Evolutionary conservation across 2,888 invertebrate genomes (phyloP).

Genomic region (Dryadula phaetusa): DNA sequence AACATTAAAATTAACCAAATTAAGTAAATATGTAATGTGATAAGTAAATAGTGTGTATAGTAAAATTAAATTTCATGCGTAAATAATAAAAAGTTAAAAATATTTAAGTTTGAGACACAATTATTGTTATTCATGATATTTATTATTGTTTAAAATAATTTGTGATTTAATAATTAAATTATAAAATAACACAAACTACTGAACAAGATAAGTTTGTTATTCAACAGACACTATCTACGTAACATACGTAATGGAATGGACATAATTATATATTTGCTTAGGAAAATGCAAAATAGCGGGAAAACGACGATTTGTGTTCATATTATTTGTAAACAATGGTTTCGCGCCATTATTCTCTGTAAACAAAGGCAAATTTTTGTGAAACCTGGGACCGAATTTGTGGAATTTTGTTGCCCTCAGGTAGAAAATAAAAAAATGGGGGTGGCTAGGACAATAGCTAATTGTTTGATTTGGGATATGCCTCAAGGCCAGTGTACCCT

Average conservation of each 20-base stretch:
- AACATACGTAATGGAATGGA: conserved; percentile 28
- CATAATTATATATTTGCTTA: conserved; percentile 37
- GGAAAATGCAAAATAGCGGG: conserved; percentile 58
- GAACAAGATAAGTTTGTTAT: conserved; percentile 28
- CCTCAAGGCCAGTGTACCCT: conserved; percentile 75
- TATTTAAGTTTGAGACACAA: background rate
- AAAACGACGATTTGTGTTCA: conserved; percentile 53
- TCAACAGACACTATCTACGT: conserved; percentile 23
- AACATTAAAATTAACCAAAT: too few relatives aligned
- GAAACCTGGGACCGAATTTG: conserved; percentile 62
- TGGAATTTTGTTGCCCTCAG: conserved; percentile 53
- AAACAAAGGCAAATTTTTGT: conserved; percentile 63
- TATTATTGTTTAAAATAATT: background rate
- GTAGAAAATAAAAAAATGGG: conserved; percentile 59
- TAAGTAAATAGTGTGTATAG: too few relatives aligned
- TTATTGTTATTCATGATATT: background rate
- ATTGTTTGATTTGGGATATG: conserved; percentile 71
- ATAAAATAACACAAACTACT: conserved; percentile 4
- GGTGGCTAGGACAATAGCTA: conserved; percentile 62
- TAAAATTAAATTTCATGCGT: too few relatives aligned
- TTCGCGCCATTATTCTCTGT: conserved; percentile 69
- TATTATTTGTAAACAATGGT: conserved; percentile 66
- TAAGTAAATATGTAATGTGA: too few relatives aligned
- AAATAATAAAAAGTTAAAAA: background rate
- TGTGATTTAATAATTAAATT: conserved; percentile 4